phyloP scores from a whole-genome alignment of 2,888 invertebrate genomes.

The Phortica magna region DNA sequence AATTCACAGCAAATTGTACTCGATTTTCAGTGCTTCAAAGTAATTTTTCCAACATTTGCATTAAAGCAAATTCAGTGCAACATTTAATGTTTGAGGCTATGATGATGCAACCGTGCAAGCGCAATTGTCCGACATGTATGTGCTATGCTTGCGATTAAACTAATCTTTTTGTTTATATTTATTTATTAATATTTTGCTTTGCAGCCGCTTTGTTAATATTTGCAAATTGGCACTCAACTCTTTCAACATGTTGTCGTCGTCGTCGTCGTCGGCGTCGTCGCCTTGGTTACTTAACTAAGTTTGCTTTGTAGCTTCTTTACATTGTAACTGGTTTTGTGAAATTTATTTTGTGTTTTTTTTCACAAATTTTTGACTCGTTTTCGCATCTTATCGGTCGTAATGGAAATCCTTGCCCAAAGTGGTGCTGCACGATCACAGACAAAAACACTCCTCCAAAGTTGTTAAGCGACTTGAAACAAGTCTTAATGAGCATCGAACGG shows the following conservation, averaged over 20 bases:
- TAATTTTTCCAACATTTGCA: background rate
- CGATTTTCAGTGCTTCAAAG: constrained; percentile 20
- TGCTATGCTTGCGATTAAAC: background rate
- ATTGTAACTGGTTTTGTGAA: constrained; percentile 14
- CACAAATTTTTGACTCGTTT: background rate
- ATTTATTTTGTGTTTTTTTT: background rate
- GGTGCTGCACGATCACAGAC: background rate
- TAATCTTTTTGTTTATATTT: background rate
- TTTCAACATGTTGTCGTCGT: background rate
- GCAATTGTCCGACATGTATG: background rate
- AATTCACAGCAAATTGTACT: constrained; percentile 48
- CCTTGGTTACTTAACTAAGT: background rate
- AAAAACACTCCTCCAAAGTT: constrained; percentile 23
- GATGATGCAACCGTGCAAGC: constrained; percentile 13
- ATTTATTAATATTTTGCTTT: constrained; percentile 13
- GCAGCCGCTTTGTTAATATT: background rate
- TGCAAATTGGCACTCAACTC: constrained; percentile 11
- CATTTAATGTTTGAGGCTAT: constrained; percentile 4
- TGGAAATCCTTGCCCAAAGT: constrained; percentile 28
- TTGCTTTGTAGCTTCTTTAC: background rate
- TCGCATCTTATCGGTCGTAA: background rate
- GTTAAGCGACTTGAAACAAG: constrained; percentile 34
- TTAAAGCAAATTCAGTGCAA: background rate
- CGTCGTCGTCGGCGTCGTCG: background rate
- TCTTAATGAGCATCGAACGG: constrained; percentile 31